Conservation (phyloP, 2,888 invertebrate genomes). For the Acholoe squamosa region DNA sequence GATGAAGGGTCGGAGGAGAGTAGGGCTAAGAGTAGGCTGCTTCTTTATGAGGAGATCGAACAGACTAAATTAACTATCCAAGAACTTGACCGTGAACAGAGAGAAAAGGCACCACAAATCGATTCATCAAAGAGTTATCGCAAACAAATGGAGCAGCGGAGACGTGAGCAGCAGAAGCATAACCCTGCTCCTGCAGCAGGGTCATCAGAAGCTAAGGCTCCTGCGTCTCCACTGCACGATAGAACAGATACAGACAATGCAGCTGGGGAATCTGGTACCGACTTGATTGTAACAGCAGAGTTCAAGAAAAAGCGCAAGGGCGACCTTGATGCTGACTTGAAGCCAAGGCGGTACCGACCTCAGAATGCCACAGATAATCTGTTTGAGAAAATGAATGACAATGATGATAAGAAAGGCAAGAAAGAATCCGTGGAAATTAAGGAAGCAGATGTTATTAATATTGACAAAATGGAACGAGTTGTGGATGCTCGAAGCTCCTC, state of each 20-base stretch:
- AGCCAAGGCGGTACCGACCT: constrained; percentile 6
- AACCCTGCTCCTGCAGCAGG: neutral
- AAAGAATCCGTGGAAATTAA: constrained; percentile 71
- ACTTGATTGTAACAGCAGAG: constrained; percentile 74
- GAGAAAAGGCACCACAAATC: constrained; percentile 67
- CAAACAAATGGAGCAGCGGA: constrained; percentile 78
- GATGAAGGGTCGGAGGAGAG: constrained; percentile 31
- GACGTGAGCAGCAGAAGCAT: constrained; percentile 69
- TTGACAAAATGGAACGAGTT: constrained; percentile 42
- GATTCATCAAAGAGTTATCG: constrained; percentile 76
- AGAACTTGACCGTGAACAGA: constrained; percentile 35
- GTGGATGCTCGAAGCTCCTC: constrained; percentile 21
- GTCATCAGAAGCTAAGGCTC: neutral
- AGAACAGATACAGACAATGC: constrained; percentile 68
- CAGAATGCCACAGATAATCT: constrained; percentile 68
- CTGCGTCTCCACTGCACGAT: constrained; percentile 34
- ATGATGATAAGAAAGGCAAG: constrained; percentile 66
- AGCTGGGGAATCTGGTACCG: constrained; percentile 66
- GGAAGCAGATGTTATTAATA: constrained; percentile 71
- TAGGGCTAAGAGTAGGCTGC: constrained; percentile 2
- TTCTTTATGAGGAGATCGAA: constrained; percentile 18
- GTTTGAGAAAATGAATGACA: constrained; percentile 75
- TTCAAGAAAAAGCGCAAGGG: constrained; percentile 76
- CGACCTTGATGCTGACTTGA: constrained; percentile 10
- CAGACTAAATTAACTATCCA: constrained; percentile 29